A percentile compares a stretch with the other conserved stretches of the same genome.
Evolutionary conservation across 1,140 invertebrate genomes (phyloP).

Genomic region (Papilio helenus): DNA sequence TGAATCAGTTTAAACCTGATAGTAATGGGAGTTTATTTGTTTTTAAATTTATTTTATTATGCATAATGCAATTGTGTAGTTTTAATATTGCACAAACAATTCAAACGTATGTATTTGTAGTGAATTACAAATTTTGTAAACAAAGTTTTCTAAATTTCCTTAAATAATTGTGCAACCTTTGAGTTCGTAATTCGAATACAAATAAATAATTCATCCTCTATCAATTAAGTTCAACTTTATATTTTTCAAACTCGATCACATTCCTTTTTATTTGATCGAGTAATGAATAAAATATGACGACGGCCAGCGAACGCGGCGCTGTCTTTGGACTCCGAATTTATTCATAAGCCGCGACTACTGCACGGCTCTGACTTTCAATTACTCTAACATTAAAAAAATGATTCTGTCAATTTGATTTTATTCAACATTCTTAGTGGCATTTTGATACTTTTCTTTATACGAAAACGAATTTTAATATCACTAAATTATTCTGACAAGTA

Average conservation of each 20-base stretch:
- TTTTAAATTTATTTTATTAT: too few species aligned
- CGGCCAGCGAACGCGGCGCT: slow-evolving; percentile 26
- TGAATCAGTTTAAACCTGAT: background rate
- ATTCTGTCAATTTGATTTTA: background rate
- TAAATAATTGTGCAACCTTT: slow-evolving; percentile 1
- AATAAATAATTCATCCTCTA: slow-evolving; percentile 45
- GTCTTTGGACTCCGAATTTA: slow-evolving; percentile 29
- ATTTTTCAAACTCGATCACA: slow-evolving; percentile 45
- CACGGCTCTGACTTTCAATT: slow-evolving; percentile 28
- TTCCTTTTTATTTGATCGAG: slow-evolving; percentile 46
- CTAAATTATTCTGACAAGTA: background rate
- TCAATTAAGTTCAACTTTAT: slow-evolving; percentile 44
- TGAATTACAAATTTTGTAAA: background rate
- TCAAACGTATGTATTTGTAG: too few species aligned
- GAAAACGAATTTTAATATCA: background rate
- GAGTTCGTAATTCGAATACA: slow-evolving; percentile 18
- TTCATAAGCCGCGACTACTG: slow-evolving; percentile 36
- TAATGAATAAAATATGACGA: slow-evolving; percentile 46
- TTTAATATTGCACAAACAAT: too few species aligned
- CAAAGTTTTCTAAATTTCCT: background rate
- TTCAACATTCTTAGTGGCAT: background rate
- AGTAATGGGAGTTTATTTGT: background rate
- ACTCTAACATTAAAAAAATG: slow-evolving; percentile 24
- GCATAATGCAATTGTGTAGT: too few species aligned
- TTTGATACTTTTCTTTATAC: background rate